Evolutionary conservation across 1,140 invertebrate genomes (phyloP), one percentile per base, ranked within the genome.

Genomic region (Meteorus sp.): DNA sequence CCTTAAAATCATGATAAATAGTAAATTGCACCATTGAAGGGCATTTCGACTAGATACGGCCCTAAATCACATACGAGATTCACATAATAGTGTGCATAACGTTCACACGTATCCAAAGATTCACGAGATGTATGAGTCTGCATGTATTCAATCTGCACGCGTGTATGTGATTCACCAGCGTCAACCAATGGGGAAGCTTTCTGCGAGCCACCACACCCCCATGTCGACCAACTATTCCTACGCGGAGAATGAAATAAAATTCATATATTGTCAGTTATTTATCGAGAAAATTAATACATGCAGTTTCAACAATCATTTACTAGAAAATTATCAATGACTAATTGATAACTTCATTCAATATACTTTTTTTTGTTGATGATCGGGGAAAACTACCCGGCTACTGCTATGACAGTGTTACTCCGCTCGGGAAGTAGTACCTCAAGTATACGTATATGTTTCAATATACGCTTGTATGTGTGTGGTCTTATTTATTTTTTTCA

Each of bases 341-440:
- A n/a, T n/a, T n/a, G n/a, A n/a, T n/a, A n/a, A n/a, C n/a, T n/a
- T n/a, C n/a, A n/a, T n/a, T n/a, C n/a, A n/a, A n/a, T n/a, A n/a
- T n/a, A n/a, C n/a, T n/a, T n/a, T n/a, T n/a, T n/a, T n/a, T n/a
- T n/a, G n/a, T n/a, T n/a, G n/a, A n/a, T n/a, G n/a, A n/a, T n/a
- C n/a, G n/a, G n/a, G n/a, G n/a, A n/a, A n/a, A n/a, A n/a, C n/a
- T n/a, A n/a, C n/a, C n/a, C n/a, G n/a, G n/a, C n/a, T n/a, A n/a
- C n/a, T n/a, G n/a, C n/a, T n/a, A n/a, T 15, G 15, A 43, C 37
- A 2, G 56, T 29, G 62, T 72, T 61, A 70, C 69, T 72, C 60
- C 69, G 70, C 69, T n/a, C 54, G 9, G 33, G 67, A 72, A 72
- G 60, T 72, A 72, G 70, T 72, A 56, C 69, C 62, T n/a, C n/a